Evolutionary conservation across 2,888 invertebrate genomes (phyloP).

Genomic region (Coremacera marginata): DNA sequence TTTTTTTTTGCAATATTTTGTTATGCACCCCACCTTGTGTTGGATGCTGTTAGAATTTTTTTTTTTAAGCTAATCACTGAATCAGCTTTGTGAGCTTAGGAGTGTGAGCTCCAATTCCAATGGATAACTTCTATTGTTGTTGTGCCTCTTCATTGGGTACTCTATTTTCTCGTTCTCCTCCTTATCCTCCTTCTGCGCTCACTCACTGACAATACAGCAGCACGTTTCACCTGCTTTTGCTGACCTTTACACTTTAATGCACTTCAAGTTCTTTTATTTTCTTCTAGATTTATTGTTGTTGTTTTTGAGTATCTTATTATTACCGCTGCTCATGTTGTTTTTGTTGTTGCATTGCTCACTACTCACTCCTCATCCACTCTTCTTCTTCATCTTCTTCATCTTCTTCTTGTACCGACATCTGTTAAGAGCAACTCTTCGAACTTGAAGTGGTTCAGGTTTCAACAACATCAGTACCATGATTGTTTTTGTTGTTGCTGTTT

Average conservation of each 20-base stretch:
- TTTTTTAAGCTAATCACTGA: slow-evolving; percentile 9
- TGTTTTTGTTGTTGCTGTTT: background rate
- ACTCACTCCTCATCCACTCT: too few relatives aligned
- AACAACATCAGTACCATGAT: background rate
- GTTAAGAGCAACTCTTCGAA: background rate
- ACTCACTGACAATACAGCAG: background rate
- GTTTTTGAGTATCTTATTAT: background rate
- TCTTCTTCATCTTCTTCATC: too few relatives aligned
- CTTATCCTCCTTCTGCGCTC: background rate
- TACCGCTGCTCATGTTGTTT: background rate
- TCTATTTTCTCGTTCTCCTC: too few relatives aligned
- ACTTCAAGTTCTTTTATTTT: background rate
- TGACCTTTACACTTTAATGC: slow-evolving; percentile 37
- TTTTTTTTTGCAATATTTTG: background rate
- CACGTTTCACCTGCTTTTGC: slow-evolving; percentile 39
- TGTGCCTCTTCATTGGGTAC: background rate
- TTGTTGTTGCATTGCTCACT: background rate
- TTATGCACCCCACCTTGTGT: slow-evolving; percentile 1
- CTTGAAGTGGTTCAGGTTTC: slow-evolving; percentile 13
- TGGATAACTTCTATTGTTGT: slow-evolving; percentile 20
- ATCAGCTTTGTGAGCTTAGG: background rate
- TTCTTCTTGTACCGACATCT: background rate
- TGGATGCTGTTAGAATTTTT: background rate
- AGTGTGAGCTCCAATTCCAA: slow-evolving; percentile 12
- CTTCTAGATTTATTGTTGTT: background rate